These are phyloP conservation scores for Denticeps clupeoides DNA, from an alignment of 2,797 vertebrate genomes.

Conservation along the genomic window DNA sequence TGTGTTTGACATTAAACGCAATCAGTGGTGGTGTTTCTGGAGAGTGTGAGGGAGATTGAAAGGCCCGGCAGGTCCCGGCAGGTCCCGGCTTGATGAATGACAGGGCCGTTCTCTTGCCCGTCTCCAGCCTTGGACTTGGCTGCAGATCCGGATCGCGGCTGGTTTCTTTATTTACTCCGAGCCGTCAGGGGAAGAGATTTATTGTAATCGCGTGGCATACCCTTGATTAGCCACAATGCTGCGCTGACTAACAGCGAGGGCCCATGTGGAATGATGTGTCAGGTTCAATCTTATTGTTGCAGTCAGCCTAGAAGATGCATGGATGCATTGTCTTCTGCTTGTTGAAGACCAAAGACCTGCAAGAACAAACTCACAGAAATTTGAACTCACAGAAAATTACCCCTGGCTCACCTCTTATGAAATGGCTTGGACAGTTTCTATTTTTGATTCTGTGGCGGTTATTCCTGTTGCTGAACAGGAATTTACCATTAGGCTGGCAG, in stretches of 20 bases:
- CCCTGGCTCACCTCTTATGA: no score
- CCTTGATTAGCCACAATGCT: slow-evolving; percentile 26
- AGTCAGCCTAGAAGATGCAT: slow-evolving; percentile 1
- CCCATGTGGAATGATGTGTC: not conserved
- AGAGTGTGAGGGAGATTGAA: slow-evolving; percentile 24
- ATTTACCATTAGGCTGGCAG: no score
- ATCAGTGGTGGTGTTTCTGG: slow-evolving; percentile 35
- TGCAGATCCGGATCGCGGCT: slow-evolving; percentile 36
- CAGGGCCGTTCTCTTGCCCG: slow-evolving; percentile 37
- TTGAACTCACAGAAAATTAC: no score
- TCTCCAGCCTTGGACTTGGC: slow-evolving; percentile 28
- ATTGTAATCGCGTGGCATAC: slow-evolving; percentile 30
- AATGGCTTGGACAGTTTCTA: no score
- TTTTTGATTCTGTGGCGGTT: no score
- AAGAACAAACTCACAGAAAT: no score
- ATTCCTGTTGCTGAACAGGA: no score
- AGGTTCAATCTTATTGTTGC: not conserved
- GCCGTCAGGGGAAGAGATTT: slow-evolving; percentile 35
- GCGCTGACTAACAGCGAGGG: not conserved
- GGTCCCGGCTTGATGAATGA: slow-evolving; percentile 40
- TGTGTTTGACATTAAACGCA: slow-evolving; percentile 46
- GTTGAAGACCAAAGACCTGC: no score
- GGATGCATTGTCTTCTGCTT: no score
- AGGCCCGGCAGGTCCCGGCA: slow-evolving; percentile 34
- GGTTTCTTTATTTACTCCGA: slow-evolving; percentile 41